These are phyloP conservation scores for Abrostola tripartita DNA, from an alignment of 2,888 invertebrate genomes.

Conservation along the genomic window DNA sequence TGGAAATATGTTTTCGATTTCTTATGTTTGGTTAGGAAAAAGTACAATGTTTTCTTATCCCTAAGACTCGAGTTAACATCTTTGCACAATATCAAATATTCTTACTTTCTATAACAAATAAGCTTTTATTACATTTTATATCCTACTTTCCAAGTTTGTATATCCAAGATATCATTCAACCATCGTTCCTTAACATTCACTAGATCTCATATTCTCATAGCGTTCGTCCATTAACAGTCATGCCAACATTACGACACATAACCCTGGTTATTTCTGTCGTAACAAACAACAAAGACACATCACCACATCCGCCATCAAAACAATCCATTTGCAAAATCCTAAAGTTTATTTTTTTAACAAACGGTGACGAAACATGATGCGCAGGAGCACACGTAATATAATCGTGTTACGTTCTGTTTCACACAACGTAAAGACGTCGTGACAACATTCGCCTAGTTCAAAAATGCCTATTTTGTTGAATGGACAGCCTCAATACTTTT, in stretches of 20 bases:
- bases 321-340: slow-evolving; percentile 56
- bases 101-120: neutral
- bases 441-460: slow-evolving; percentile 33
- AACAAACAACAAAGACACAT: slow-evolving; percentile 51
- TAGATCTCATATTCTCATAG: neutral
- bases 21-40: too few species aligned
- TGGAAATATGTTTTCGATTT: too few species aligned
- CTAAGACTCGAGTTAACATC: too few species aligned
- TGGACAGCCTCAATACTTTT: neutral
- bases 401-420: slow-evolving; percentile 64
- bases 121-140: slow-evolving; percentile 31
- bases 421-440: slow-evolving; percentile 46
- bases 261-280: slow-evolving; percentile 40
- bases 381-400: slow-evolving; percentile 53
- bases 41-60: too few species aligned
- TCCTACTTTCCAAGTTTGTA: slow-evolving; percentile 29
- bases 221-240: slow-evolving; percentile 8
- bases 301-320: slow-evolving; percentile 46
- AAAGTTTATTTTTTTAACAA: slow-evolving; percentile 51
- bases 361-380: slow-evolving; percentile 52
- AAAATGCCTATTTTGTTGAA: slow-evolving; percentile 25
- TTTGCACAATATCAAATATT: slow-evolving; percentile 15
- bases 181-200: neutral
- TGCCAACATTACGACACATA: slow-evolving; percentile 34
- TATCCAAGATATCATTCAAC: slow-evolving; percentile 5